Conservation (phyloP, 1,140 invertebrate species). For the Mylabris phalerata region DNA sequence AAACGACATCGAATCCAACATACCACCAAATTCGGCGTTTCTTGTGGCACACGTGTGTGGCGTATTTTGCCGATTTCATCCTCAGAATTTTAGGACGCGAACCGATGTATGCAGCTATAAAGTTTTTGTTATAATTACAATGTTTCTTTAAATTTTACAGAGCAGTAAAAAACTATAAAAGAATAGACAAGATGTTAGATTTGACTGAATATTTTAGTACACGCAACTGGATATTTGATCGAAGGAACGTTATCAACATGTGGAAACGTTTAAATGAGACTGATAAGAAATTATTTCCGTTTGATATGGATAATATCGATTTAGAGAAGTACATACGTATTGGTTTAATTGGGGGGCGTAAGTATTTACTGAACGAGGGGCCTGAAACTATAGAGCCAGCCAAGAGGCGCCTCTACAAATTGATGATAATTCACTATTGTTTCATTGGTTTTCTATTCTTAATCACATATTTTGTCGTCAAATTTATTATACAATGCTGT, state of each 20-base stretch:
- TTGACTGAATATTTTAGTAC: background rate
- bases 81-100: no score
- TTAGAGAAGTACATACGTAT: background rate
- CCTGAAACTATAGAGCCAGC: conserved; percentile 2
- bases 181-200: no score
- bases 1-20: no score
- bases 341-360: background rate
- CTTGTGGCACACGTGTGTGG: no score
- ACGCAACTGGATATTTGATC: background rate
- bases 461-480: no score
- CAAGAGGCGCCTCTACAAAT: background rate
- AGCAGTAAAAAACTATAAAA: no score
- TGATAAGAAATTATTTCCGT: conserved; percentile 1
- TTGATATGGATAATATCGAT: background rate
- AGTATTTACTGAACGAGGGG: conserved; percentile 8
- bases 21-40: no score
- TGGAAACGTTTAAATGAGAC: background rate
- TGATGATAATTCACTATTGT: background rate
- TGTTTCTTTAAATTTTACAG: no score
- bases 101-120: no score
- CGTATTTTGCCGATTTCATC: no score
- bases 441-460: conserved; percentile 2
- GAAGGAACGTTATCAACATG: background rate
- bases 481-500: no score
- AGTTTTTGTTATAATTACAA: no score